Conservation (phyloP, 2,797 vertebrate genomes). For the Saxicola maurus region DNA sequence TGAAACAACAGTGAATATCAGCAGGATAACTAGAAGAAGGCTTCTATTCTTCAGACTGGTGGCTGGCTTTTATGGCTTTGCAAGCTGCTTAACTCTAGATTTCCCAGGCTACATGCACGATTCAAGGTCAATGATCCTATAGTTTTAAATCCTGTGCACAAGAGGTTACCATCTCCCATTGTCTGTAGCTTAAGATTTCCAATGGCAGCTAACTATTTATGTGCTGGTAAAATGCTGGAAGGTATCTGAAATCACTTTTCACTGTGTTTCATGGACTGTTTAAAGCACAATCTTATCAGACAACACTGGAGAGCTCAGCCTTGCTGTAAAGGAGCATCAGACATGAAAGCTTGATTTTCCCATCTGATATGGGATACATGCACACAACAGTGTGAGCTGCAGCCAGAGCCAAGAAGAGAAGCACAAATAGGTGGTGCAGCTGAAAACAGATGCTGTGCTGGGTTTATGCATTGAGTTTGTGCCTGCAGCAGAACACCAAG, state of each 20-base stretch:
- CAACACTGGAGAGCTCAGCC: neutral
- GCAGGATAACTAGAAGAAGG: neutral
- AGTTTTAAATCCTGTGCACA: conserved; percentile 30
- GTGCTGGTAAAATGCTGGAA: neutral
- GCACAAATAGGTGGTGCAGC: neutral
- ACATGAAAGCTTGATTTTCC: neutral
- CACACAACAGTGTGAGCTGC: neutral
- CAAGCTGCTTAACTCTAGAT: conserved; percentile 52
- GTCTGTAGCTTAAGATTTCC: conserved; percentile 28
- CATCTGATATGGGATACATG: neutral
- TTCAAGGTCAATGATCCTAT: conserved; percentile 36
- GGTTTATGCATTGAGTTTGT: neutral
- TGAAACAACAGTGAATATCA: conserved; percentile 57
- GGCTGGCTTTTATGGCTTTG: conserved; percentile 15
- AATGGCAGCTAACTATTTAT: neutral
- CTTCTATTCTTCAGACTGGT: neutral
- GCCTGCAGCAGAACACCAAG: neutral
- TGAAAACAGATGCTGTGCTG: neutral
- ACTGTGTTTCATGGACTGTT: neutral
- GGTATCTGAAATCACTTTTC: conserved; percentile 11
- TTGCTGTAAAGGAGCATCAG: neutral
- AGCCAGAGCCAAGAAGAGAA: neutral
- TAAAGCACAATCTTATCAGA: neutral
- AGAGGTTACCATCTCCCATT: conserved; percentile 42
- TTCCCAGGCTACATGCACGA: conserved; percentile 23